Evolutionary conservation across 2,888 invertebrate genomes (phyloP), one percentile per base, ranked within the genome.

Genomic region (Perdita meconis): DNA sequence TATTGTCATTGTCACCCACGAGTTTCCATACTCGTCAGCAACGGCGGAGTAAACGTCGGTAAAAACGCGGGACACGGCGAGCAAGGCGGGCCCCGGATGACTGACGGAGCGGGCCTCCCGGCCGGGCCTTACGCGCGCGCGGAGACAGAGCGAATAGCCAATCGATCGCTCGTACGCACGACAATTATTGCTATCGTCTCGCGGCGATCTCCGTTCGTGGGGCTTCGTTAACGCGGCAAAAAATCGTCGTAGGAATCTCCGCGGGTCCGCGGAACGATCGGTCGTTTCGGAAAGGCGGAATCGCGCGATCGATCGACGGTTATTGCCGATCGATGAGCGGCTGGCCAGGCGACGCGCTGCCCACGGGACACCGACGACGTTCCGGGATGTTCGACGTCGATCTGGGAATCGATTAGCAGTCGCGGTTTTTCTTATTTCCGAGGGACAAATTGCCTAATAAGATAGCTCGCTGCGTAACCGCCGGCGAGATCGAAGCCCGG

Each of bases 1-100:
- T 77, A 86, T 86, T 72, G 84, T 79, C 81, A 74, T 80, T 83
- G 83, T 85, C 87, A 88, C 87, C 86, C 88, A 88, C 86, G 86
- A 81, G 61, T 85, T 77, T 82, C 86, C 83, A 81, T 83, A 78
- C 79, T 61, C 74, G 82, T 80, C 79, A 51, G 63, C 24, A 16
- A 70, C 40, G 68, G 59, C 24, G 8, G 47, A 44, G 56, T 59
- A 67, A 63, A 71, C 44, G 40, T 51, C 63, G 24, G 8, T 8
- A 61, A 40, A 61, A 73, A 26, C 26, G n/a, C 30, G 12, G 26
- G 0, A n/a, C 5, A 26, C 51, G 26, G 51, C 57, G 60, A 30
- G 22, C n/a, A n/a, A 36, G 19, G 34, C 13, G 26, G 12, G 30
- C 30, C 30, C 30, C n/a, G n/a, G n/a, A n/a, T n/a, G 30, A 30